phyloP scores from a whole-genome alignment of 2,888 invertebrate species.

The Nipponacmea schrenckii region DNA sequence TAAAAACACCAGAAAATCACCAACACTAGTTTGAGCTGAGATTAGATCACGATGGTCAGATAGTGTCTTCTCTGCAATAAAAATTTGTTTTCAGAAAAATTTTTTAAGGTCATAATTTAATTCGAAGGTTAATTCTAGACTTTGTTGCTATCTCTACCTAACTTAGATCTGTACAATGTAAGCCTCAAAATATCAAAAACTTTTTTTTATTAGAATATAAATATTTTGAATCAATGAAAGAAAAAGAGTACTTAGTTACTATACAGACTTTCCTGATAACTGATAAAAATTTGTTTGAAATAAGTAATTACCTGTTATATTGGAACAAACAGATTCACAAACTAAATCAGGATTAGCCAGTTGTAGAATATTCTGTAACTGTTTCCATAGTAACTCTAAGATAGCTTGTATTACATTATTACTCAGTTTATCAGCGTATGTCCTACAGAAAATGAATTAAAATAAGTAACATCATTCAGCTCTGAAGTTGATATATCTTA shows the following conservation, averaged over 20 bases:
- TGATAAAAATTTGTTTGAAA: too few relatives aligned
- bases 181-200: too few relatives aligned
- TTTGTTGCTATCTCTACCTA: too few relatives aligned
- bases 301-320: not conserved
- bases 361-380: constrained; percentile 58
- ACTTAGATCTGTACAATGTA: too few relatives aligned
- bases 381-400: constrained; percentile 71
- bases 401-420: constrained; percentile 70
- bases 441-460: constrained; percentile 53
- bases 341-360: constrained; percentile 23
- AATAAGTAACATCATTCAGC: not conserved
- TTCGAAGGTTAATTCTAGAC: too few relatives aligned
- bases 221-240: too few relatives aligned
- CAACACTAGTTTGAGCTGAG: constrained; percentile 62
- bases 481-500: too few relatives aligned
- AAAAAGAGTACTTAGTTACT: too few relatives aligned
- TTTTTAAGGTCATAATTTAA: too few relatives aligned
- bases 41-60: not conserved
- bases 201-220: too few relatives aligned
- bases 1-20: constrained; percentile 73
- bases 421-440: constrained; percentile 71
- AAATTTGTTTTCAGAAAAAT: too few relatives aligned
- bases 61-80: not conserved
- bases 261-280: too few relatives aligned
- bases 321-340: constrained; percentile 9